Percentiles rank a stretch among this genome's conserved stretches.
phyloP scores from a whole-genome alignment of 2,113 vertebrate genomes.

The Heterochromis multidens region DNA sequence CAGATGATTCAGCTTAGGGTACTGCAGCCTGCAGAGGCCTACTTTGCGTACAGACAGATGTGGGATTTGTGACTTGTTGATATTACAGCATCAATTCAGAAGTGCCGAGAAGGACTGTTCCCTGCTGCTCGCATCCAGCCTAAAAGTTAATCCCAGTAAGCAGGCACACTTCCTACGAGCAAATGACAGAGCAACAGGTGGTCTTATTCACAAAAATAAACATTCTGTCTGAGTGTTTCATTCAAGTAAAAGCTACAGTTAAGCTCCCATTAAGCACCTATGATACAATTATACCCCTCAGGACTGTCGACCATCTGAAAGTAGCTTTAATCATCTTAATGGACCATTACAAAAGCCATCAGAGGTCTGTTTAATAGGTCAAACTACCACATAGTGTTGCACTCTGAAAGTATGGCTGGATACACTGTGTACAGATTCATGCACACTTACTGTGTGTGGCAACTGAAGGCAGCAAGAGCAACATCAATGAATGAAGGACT shows the following conservation, averaged over 20 bases:
- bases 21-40: not conserved
- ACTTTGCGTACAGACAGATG: constrained; percentile 30
- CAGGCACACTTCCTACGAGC: constrained; percentile 6
- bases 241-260: constrained; percentile 45
- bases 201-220: constrained; percentile 31
- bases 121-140: constrained; percentile 11
- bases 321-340: constrained; percentile 42
- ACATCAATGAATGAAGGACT: not conserved
- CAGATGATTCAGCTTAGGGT: constrained; percentile 12
- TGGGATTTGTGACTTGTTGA: constrained; percentile 26
- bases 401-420: not conserved
- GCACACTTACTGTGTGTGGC: not conserved
- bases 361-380: constrained; percentile 6
- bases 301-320: constrained; percentile 7
- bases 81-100: constrained; percentile 29
- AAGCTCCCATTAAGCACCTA: constrained; percentile 40
- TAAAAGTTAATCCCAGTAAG: constrained; percentile 49
- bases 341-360: not conserved
- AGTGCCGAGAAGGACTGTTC: not conserved
- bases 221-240: constrained; percentile 6
- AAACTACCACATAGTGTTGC: not conserved
- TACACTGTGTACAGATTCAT: not conserved
- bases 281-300: not conserved
- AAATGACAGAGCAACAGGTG: constrained; percentile 38
- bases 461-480: not conserved